Base-by-base conservation (phyloP, 2,888 invertebrate genomes). In the Iselma pallidipennis region DNA sequence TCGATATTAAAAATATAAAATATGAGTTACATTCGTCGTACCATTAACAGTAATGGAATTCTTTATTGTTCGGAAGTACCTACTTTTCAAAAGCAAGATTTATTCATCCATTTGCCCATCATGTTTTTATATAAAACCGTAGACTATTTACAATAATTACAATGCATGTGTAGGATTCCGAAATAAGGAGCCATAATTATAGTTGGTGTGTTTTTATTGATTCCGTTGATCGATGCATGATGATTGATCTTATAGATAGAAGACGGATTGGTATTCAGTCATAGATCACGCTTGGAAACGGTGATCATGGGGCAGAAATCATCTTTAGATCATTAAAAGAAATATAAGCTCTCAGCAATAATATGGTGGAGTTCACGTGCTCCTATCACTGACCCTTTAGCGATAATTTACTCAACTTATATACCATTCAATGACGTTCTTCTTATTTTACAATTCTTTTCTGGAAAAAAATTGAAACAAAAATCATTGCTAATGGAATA, bases 211-310 rank as follows among this genome's bases (percentile, higher is more conserved):
- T 80, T 79, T 79, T 79, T 78, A 76, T 79, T 76, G 78, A 78
- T 77, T 76, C 71, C 71, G 21, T 45, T 76, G 76, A 77, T 79
- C 77, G 78, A 78, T 76, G 75, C 71, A 72, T 78, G 80, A 72
- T 78, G 80, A 80, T 80, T 79, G 80, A 81, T 81, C 80, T n/a
- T 80, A 80, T 74, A 74, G 77, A 74, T 76, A 74, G n/a, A n/a
- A n/a, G 76, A 78, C 77, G 77, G 73, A 71, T 70, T 71, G 78
- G 78, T 75, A 78, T 79, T 74, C 77, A 72, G 74, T 73, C 78
- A 80, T 80, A 79, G 79, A 79, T 79, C 79, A 80, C 79, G 78
- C 75, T 75, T 71, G 66, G 67, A 58, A 59, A n/a, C n/a, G n/a
- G n/a, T 69, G 66, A 67, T 70, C 69, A 69, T 68, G 21, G 23